These are phyloP conservation scores for Ophion obscuratus DNA, from an alignment of 2,888 invertebrate species.

Conservation along the genomic window DNA sequence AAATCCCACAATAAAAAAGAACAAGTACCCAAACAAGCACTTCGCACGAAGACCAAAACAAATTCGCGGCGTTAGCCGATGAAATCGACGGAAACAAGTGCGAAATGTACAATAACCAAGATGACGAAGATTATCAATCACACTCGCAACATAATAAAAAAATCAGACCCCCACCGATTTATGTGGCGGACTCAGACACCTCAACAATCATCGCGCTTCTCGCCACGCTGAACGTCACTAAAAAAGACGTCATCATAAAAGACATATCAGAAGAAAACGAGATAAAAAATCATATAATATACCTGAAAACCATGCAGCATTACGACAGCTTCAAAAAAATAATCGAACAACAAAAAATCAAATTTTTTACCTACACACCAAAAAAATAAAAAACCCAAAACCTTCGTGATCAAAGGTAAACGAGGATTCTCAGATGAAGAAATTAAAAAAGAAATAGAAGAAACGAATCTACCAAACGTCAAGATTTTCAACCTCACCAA, in stretches of 20 bases:
- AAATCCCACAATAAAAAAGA: background rate
- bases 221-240: background rate
- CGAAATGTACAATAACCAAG: no score
- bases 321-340: background rate
- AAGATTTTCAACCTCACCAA: background rate
- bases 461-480: background rate
- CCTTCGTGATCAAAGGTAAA: constrained; percentile 14
- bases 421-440: background rate
- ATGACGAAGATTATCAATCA: background rate
- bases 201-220: background rate
- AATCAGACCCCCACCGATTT: background rate
- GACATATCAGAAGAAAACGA: background rate
- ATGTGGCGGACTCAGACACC: background rate
- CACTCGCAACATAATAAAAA: background rate
- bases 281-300: background rate
- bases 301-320: background rate
- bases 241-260: background rate
- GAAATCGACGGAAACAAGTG: accelerated
- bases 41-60: background rate
- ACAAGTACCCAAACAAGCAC: no score
- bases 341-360: background rate
- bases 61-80: background rate
- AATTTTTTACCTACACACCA: constrained; percentile 30
- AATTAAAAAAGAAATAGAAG: background rate
- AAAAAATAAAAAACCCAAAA: background rate